Conservation (phyloP, 23 tunicate genomes). For the Ciona savignyi region DNA sequence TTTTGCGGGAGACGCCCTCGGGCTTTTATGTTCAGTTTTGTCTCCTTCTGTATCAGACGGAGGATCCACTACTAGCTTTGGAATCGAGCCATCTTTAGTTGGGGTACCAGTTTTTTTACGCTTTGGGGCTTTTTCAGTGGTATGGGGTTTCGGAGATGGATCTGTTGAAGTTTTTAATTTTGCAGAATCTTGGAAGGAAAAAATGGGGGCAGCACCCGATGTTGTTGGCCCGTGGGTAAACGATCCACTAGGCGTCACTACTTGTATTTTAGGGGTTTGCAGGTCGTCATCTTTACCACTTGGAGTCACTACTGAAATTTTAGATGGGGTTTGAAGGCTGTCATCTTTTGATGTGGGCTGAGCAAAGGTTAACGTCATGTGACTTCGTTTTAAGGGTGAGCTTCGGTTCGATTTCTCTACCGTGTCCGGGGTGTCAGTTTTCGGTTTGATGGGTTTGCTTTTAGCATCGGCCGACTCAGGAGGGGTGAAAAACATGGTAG, state of each 20-base stretch:
- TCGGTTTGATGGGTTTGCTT: conserved; percentile 16
- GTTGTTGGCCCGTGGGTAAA: conserved; percentile 13
- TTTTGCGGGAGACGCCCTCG: neutral
- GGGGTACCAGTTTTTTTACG: conserved; percentile 6
- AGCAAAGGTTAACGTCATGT: conserved; percentile 14
- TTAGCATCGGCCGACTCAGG: conserved; percentile 14
- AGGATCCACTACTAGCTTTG: conserved; percentile 44
- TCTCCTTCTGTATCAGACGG: conserved; percentile 44
- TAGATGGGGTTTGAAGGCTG: conserved; percentile 70
- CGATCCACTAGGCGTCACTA: conserved; percentile 49
- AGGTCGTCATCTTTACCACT: conserved; percentile 31
- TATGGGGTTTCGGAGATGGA: neutral
- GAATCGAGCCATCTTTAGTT: conserved; percentile 14
- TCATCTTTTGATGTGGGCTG: neutral
- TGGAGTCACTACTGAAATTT: conserved; percentile 67
- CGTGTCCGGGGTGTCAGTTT: conserved; percentile 8
- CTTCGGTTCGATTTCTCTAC: neutral
- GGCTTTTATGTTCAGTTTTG: conserved; percentile 11
- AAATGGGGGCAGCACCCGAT: conserved; percentile 16
- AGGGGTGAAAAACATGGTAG: conserved; percentile 43
- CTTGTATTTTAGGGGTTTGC: conserved; percentile 65
- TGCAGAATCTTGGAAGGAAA: conserved; percentile 45
- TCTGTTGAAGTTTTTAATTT: neutral
- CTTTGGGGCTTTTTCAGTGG: neutral
- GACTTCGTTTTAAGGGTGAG: conserved; percentile 15